Evolutionary conservation across 2,113 vertebrate species (phyloP), one percentile per base, ranked within the genome.

Genomic region (Trematomus loennbergii): DNA sequence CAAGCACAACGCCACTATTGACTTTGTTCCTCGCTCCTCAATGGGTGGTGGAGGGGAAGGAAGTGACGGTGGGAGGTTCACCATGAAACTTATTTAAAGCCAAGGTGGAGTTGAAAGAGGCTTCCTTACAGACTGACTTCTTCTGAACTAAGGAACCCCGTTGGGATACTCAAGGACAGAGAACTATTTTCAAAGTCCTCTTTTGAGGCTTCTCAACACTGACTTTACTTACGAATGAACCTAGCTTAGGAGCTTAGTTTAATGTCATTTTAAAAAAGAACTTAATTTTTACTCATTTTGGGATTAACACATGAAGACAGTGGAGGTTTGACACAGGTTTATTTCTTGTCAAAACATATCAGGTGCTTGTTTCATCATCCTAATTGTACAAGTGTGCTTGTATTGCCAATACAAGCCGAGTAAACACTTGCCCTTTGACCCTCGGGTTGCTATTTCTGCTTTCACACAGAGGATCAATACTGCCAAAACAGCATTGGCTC

Each of bases 1-100:
- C 87, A 97, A 96, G 77, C 96, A 96, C 88, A 97, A 95, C 0
- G 87, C 95, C 17, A 95, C 94, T 46, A 96, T 97, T 40, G 95
- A 97, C 81, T 96, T 96, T 82, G 96, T 96, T 40, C 94, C 96
- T 12, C 94, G 89, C 17, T 92, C 85, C 55, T 95, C 91, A 36
- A 92, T 83, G 93, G 93, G 88, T 33, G 92, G 94, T 29, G 94
- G 87, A 18, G 93, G 87, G 9, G 94, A 93, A 0, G 93, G 94
- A 9, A 92, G 81, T 1, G 95, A 96, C 3, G 91, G 94, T 3
- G 94, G 94, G 29, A 93, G 93, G 20, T 95, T 95, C 69, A 95
- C 95, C 18, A 94, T 94, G 94, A 96, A 96, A 78, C 95, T 96
- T 3, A 95, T 96, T 82, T 96, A 85, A 95, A 67, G 13, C 60